Conservation (phyloP, 2,888 invertebrate genomes). For the Rosalia funebris region DNA sequence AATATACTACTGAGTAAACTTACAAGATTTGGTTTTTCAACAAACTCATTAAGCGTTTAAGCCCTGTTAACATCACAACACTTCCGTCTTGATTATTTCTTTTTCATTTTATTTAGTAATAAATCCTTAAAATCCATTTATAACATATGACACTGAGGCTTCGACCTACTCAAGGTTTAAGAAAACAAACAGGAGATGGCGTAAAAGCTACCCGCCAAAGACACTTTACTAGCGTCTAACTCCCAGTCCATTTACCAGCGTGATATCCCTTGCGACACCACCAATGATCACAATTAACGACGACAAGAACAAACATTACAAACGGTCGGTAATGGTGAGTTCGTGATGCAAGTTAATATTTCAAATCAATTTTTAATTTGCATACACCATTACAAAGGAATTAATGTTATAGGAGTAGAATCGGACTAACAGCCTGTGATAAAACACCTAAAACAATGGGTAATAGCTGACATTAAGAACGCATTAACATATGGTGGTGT, state of each 20-base stretch:
- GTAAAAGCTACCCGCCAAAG: no score
- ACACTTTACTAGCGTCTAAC: no score
- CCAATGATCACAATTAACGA: not conserved
- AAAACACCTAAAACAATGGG: conserved; percentile 36
- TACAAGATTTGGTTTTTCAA: no score
- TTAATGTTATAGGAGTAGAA: conserved; percentile 24
- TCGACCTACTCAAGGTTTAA: no score
- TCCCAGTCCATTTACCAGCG: not conserved
- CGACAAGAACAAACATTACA: conserved; percentile 7
- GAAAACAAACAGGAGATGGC: no score
- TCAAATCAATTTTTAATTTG: conserved; percentile 28
- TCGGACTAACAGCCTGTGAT: conserved; percentile 30
- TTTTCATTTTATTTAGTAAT: no score
- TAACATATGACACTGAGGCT: no score
- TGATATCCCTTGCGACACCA: not conserved
- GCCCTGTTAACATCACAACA: no score
- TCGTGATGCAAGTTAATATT: conserved; percentile 17
- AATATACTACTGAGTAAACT: no score
- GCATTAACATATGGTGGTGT: conserved; percentile 29
- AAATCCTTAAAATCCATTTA: no score
- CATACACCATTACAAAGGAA: conserved; percentile 23
- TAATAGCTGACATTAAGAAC: conserved; percentile 37
- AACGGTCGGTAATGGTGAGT: conserved; percentile 4
- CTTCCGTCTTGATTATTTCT: no score
- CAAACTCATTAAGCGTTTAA: no score